Evolutionary conservation across 2,888 invertebrate genomes (phyloP), one percentile per base, ranked within the genome.

Genomic region (Mystacides longicornis): DNA sequence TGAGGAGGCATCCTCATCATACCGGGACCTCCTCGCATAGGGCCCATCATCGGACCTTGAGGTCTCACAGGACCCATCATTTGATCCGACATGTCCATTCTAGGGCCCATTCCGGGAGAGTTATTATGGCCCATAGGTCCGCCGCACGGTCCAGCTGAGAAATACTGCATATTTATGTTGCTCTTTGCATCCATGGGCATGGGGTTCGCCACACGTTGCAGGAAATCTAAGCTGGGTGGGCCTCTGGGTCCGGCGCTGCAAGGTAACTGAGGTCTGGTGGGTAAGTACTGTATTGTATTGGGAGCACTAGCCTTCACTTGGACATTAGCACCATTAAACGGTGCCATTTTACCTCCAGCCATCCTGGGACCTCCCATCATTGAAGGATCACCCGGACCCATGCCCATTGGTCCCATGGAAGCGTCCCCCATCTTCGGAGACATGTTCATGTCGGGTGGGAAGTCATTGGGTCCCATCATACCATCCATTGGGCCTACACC

Each of bases 251-350:
- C 83, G 23, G 80, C 76, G 59, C 81, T 80, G 66, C 83, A 83
- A 11, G 83, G 81, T 65, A 86, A 85, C 68, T 93, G 93, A n/a
- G 95, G 91, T 73, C 94, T 82, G 51, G 94, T 92, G 20, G 97
- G 97, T 71, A 96, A 82, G 79, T 97, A 97, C 78, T 97, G 96
- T 69, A 97, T 97, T 33, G 97, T 97, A 73, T 97, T 97, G 0
- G 97, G 96, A 11, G 96, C 94, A 71, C 91, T 94, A 9, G 96
- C 90, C 73, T 96, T 96, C 22, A 97, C 94, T 74, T 93, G 92
- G 43, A 93, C 88, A 71, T 92, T 95, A 9, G 77, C 77, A 7
- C 77, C 79, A 67, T 80, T 82, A 65, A 80, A 81, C 7, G 82
- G 82, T 16, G 75, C 71, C 77, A 77, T 77, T 61, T 77, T 77